phyloP scores from a whole-genome alignment of 2,113 vertebrate species.

The Gnathonemus echidnorhynchus region DNA sequence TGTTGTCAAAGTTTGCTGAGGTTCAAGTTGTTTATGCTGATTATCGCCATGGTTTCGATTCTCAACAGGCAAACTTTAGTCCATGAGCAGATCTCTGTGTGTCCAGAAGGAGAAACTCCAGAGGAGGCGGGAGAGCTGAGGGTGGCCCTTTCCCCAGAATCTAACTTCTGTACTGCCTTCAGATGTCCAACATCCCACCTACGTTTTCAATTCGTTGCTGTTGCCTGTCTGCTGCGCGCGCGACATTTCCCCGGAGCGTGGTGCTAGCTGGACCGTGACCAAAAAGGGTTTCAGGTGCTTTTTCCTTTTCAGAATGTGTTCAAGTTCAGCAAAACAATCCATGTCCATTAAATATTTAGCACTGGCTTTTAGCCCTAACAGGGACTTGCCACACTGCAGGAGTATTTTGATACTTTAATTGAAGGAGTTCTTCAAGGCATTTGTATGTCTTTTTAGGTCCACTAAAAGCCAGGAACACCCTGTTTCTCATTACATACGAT shows the following conservation, averaged over 20 bases:
- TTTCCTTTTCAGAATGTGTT: not conserved
- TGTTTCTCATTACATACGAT: not conserved
- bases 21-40: not conserved
- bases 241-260: not conserved
- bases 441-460: not conserved
- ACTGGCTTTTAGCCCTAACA: not conserved
- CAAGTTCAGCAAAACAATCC: not conserved
- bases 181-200: not conserved
- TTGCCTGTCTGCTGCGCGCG: not conserved
- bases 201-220: not conserved
- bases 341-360: slow-evolving; percentile 14
- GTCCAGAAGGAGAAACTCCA: not conserved
- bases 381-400: not conserved
- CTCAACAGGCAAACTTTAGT: not conserved
- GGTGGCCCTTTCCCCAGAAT: not conserved
- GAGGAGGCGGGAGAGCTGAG: not conserved
- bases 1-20: not conserved
- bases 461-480: not conserved
- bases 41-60: not conserved
- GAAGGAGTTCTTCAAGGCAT: not conserved
- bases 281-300: not conserved
- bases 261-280: not conserved
- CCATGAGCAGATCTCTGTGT: not conserved
- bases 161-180: not conserved
- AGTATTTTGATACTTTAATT: not conserved